A percentile compares a stretch with the other conserved stretches of the same genome.
Conservation (phyloP, 2,888 invertebrate genomes). For the Cerastoderma edule region DNA sequence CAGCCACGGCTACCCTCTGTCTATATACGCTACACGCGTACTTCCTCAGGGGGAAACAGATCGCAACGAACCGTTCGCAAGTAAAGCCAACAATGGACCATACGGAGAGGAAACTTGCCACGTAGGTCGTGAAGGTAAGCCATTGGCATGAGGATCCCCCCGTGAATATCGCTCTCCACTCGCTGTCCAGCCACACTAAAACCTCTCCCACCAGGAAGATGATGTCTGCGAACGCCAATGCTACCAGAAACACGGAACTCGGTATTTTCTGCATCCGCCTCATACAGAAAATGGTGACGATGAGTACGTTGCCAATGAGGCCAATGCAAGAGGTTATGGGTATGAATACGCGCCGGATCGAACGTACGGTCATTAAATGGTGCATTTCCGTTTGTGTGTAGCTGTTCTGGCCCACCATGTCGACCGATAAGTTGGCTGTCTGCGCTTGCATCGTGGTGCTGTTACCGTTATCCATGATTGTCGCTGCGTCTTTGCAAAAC, state of each 20-base stretch:
- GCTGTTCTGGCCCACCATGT: no score
- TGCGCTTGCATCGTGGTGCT: no score
- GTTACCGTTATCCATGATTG: no score
- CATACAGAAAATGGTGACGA: conserved; percentile 89
- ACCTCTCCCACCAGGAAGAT: conserved; percentile 86
- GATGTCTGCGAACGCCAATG: conserved; percentile 86
- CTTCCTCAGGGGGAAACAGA: conserved; percentile 88
- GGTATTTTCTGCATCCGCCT: conserved; percentile 89
- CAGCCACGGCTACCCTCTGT: conserved; percentile 62
- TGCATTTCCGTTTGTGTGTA: no score
- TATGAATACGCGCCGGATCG: conserved; percentile 84
- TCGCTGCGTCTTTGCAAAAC: no score
- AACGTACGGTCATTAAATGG: no score
- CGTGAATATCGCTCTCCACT: conserved; percentile 53
- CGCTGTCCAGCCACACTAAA: conserved; percentile 67
- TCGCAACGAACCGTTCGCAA: conserved; percentile 92
- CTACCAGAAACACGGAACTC: conserved; percentile 91
- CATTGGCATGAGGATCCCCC: conserved; percentile 86
- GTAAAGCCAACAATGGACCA: conserved; percentile 95
- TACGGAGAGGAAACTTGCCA: conserved; percentile 90
- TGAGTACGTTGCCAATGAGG: conserved; percentile 90
- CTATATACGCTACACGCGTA: conserved; percentile 65
- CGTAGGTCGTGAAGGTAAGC: conserved; percentile 83
- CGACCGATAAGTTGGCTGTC: no score
- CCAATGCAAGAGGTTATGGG: conserved; percentile 89